Percentiles rank a stretch among this genome's conserved stretches.
Evolutionary conservation across 2,888 invertebrate genomes (phyloP).

Genomic region (Caenorhabditis wallacei): DNA sequence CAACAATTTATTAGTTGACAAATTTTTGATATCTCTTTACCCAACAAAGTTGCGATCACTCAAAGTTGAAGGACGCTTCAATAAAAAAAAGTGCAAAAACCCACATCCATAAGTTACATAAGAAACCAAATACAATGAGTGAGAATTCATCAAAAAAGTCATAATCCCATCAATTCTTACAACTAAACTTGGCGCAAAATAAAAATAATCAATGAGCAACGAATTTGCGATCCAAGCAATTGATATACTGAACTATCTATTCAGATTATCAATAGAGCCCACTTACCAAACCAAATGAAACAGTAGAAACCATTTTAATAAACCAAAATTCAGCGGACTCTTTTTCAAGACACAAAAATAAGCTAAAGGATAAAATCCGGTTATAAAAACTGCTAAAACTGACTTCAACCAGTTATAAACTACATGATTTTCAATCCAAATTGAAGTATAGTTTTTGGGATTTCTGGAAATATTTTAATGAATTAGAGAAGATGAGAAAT

Average conservation of each 20-base stretch:
- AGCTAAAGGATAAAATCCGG: conserved; percentile 5
- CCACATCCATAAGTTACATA: conserved; percentile 36
- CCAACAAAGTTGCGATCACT: too few relatives aligned
- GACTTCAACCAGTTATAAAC: not conserved
- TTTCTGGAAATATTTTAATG: not conserved
- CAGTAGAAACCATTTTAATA: conserved; percentile 26
- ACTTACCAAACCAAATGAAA: conserved; percentile 30
- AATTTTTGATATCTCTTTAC: too few relatives aligned
- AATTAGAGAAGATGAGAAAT: not conserved
- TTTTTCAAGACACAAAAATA: conserved; percentile 22
- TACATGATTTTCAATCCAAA: not conserved
- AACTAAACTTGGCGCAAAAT: conserved; percentile 18
- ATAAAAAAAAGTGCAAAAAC: too few relatives aligned
- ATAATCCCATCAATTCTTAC: conserved; percentile 34
- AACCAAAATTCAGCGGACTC: conserved; percentile 17
- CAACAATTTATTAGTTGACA: too few relatives aligned
- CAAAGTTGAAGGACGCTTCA: too few relatives aligned
- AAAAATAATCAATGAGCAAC: conserved; percentile 43
- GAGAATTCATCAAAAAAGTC: conserved; percentile 20
- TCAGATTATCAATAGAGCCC: not conserved
- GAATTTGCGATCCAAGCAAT: conserved; percentile 32
- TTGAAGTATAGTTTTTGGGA: not conserved
- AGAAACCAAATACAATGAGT: conserved; percentile 16
- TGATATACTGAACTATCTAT: conserved; percentile 7
- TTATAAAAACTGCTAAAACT: not conserved